Base-by-base conservation (phyloP, 1,140 invertebrate species). In the Drosophila baimaii region DNA sequence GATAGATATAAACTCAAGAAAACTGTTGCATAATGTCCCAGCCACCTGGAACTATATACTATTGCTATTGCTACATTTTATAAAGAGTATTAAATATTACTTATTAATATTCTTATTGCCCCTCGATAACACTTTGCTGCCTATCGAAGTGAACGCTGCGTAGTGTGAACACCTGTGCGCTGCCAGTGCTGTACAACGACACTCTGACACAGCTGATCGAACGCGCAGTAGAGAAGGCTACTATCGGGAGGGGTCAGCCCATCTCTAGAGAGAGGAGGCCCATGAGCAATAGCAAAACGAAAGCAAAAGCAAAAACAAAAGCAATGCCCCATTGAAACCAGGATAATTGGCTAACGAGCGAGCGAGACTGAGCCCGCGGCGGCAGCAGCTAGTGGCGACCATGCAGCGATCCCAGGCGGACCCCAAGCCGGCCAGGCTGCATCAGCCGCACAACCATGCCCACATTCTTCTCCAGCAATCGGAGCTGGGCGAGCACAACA, bases 381-480 rank as follows among this genome's bases (percentile, higher is more conserved):
- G 25, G 35, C 25, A 23, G 61, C 21, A n/a, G 23, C 21, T 19
- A 41, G 54, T 57, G 31, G 37, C 21, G 2, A 65, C 25, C 21
- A 86, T 86, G 82, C 83, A 86, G 63, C 83, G 82, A 54, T 43
- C 55, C 39, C 72, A 77, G 41, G 47, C 65, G 23, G 77, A 84
- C 8, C 73, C 71, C 10, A 88, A 77, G 58, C 51, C 72, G 33
- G 33, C 76, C n/a, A 71, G 75, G 39, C 51, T 70, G 52, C 69
- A 76, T 12, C 54, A 21, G 51, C 49, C 39, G 25, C 59, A 64
- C 23, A 19, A 31, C 0, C 65, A 69, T 23, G 2, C 23, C 27
- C 47, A 17, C 21, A 72, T 46, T 27, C 62, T 35, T n/a, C 79
- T 51, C 12, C 57, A 39, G 15, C 56, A 71, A 3, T 13, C 62